Evolutionary conservation across 2,113 vertebrate genomes (phyloP), one percentile per base, ranked within the genome.

Genomic region (Zosterops borbonicus): DNA sequence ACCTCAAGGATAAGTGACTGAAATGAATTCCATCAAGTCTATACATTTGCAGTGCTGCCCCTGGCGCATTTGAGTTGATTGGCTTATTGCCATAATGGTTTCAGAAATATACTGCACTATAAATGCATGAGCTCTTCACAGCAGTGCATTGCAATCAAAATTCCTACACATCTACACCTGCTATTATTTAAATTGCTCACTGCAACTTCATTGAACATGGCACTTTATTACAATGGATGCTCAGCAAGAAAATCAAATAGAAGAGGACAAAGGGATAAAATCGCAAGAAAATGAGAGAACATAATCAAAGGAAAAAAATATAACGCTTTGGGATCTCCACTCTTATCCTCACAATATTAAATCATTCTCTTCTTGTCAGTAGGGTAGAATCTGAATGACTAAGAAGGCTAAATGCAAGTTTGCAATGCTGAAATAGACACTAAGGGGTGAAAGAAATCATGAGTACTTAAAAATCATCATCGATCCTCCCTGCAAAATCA

Each of bases 1-100:
- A 71, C 74, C 47, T 95, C 93, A 69, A 88, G 91, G 88, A 87
- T 91, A 95, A 96, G 88, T 63, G 82, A 49, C 74, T 96, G 93
- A 95, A 96, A 92, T 94, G 63, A 95, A 96, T 96, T 95, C 67
- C 71, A 93, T 95, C 87, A 96, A 6, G 70, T 88, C 84, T 60
- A 60, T 89, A 75, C 71, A 81, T 91, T 73, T 96, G 74, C 73
- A 86, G 67, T 62, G 69, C 23, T 90, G 74, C 50, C 84, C 65
- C 74, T 94, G 77, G 90, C 5, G 3, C 83, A 83, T 71, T 89
- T 8, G 76, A 87, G 29, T 65, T 94, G 88, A 95, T 95, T 93
- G 90, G 87, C 92, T 97, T 81, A 88, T 92, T 95, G 78, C 83
- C 73, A 73, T 91, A 95, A 90, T 95, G 87, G 80, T 71, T 96